phyloP scores from a whole-genome alignment of 2,113 vertebrate species.

The Ictidomys tridecemlineatus region DNA sequence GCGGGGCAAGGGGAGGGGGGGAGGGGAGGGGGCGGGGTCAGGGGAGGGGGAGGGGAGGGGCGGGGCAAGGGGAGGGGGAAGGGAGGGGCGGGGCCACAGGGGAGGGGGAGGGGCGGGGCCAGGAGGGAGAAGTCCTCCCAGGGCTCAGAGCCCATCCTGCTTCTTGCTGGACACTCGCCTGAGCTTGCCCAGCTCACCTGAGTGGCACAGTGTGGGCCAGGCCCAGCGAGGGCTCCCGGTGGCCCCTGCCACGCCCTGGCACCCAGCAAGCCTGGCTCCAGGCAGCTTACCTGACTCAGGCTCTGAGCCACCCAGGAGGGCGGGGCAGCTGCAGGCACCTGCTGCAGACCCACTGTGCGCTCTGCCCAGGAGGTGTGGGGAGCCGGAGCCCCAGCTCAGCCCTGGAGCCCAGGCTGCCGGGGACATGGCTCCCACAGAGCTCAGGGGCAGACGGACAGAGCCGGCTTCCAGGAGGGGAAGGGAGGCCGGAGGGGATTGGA shows the following conservation, averaged over 20 bases:
- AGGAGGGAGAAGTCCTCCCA: too few relatives aligned
- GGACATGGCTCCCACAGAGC: neutral
- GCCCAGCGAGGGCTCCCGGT: too few relatives aligned
- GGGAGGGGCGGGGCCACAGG: neutral
- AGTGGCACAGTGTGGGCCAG: too few relatives aligned
- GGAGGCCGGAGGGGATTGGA: neutral
- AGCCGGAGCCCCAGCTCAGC: neutral
- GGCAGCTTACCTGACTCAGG: neutral
- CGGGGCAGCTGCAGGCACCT: accelerated
- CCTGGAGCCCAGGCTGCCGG: neutral
- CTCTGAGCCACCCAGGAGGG: neutral
- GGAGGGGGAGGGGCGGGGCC: too few relatives aligned
- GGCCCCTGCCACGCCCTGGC: neutral
- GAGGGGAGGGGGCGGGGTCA: neutral
- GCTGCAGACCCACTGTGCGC: neutral
- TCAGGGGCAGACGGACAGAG: neutral
- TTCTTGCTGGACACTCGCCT: neutral
- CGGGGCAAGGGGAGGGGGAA: too few relatives aligned
- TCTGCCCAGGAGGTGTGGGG: accelerated
- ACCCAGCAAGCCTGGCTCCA: accelerated
- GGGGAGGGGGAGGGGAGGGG: too few relatives aligned
- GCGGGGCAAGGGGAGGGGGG: neutral
- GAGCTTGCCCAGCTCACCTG: too few relatives aligned
- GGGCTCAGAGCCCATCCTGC: neutral
- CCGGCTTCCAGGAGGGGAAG: neutral